Evolutionary conservation across 1,140 invertebrate species (phyloP).

Genomic region (Drosophila funebris): DNA sequence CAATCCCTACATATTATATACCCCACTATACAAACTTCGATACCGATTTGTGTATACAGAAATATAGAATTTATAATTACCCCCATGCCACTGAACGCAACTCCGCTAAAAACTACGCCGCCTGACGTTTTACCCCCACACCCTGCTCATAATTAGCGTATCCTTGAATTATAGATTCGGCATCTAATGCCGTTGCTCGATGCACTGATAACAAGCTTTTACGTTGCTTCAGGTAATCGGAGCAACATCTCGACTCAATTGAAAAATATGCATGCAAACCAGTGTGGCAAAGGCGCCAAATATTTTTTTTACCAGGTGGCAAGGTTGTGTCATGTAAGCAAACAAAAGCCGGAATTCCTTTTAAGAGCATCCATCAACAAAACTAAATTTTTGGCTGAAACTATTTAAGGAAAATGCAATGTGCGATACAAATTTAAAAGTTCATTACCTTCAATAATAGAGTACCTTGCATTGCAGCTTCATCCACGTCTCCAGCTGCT

Average conservation of each 20-base stretch:
- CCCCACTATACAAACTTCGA: too few species aligned
- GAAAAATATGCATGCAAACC: background rate
- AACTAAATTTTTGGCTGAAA: slow-evolving; percentile 5
- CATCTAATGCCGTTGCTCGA: slow-evolving; percentile 67
- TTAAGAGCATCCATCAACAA: background rate
- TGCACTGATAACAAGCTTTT: slow-evolving; percentile 55
- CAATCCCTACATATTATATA: too few species aligned
- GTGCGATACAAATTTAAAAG: slow-evolving; percentile 3
- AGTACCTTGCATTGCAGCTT: slow-evolving; percentile 4
- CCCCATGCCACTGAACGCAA: too few species aligned
- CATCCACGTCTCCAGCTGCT: background rate
- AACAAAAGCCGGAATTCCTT: too few species aligned
- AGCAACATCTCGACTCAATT: slow-evolving; percentile 55
- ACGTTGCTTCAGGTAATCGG: slow-evolving; percentile 47
- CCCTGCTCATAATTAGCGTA: background rate
- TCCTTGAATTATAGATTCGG: slow-evolving; percentile 49
- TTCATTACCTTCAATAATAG: slow-evolving; percentile 4
- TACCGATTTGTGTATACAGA: too few species aligned
- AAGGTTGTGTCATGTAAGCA: background rate
- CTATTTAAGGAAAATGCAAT: slow-evolving; percentile 7
- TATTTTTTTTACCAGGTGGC: background rate
- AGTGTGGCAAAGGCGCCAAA: slow-evolving; percentile 6
- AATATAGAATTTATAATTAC: too few species aligned
- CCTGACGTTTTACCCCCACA: too few species aligned
- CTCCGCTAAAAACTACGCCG: too few species aligned